Evolutionary conservation across 2,888 invertebrate species (phyloP).

Genomic region (Thymelicus lineola): DNA sequence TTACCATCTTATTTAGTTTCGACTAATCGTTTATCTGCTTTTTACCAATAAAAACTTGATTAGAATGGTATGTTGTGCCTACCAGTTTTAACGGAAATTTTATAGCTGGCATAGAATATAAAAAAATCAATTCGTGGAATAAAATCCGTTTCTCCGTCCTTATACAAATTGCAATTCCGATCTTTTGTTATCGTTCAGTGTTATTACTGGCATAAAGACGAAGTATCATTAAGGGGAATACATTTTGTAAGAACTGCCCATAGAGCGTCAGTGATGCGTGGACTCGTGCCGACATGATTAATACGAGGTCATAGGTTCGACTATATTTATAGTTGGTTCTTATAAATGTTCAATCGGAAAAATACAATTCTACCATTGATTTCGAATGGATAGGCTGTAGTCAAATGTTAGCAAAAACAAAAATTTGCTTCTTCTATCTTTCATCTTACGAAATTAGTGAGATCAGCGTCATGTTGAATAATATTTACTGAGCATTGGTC

Average conservation of each 20-base stretch:
- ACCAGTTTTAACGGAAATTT: too few species aligned
- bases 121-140: neutral
- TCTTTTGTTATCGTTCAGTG: constrained; percentile 5
- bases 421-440: too few species aligned
- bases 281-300: constrained; percentile 7
- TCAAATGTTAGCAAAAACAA: too few species aligned
- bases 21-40: too few species aligned
- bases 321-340: neutral
- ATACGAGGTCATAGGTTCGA: constrained; percentile 7
- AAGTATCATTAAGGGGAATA: constrained; percentile 9
- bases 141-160: neutral
- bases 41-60: too few species aligned
- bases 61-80: too few species aligned
- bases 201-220: constrained; percentile 2
- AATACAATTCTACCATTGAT: too few species aligned
- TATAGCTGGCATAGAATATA: neutral
- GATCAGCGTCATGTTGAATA: too few species aligned
- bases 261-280: constrained; percentile 11
- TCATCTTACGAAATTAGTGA: too few species aligned
- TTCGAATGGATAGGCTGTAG: too few species aligned
- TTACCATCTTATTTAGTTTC: too few species aligned
- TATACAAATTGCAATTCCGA: constrained; percentile 2
- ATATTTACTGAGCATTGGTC: too few species aligned
- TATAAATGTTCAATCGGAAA: neutral
- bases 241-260: constrained; percentile 8